phyloP scores from a whole-genome alignment of 2,797 vertebrate genomes.

The Channa striata region DNA sequence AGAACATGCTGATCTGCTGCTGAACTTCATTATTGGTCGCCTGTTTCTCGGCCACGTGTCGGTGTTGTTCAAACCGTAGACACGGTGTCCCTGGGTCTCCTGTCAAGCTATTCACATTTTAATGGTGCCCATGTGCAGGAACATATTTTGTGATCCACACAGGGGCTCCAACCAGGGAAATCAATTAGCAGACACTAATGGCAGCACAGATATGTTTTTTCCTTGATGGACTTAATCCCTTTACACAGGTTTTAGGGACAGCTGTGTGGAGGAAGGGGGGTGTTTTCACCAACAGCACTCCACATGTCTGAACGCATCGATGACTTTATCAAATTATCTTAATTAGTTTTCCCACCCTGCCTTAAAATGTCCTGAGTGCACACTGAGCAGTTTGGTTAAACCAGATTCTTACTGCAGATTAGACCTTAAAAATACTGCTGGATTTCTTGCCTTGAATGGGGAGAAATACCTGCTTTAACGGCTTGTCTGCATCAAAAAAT shows the following conservation, averaged over 20 bases:
- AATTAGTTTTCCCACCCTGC: background rate
- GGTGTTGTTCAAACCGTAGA: slow-evolving; percentile 36
- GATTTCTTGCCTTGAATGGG: too few species aligned
- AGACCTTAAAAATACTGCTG: slow-evolving; percentile 6
- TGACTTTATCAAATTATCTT: slow-evolving; percentile 42
- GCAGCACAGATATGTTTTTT: slow-evolving; percentile 23
- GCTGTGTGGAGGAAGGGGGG: background rate
- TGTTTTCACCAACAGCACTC: slow-evolving; percentile 15
- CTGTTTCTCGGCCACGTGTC: slow-evolving; percentile 61
- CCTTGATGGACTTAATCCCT: slow-evolving; percentile 61
- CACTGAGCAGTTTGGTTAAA: background rate
- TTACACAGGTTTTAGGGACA: slow-evolving; percentile 34
- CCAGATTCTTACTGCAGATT: background rate
- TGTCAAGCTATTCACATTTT: slow-evolving; percentile 14
- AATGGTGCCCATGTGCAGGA: slow-evolving; percentile 6
- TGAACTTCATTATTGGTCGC: slow-evolving; percentile 41
- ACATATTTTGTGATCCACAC: slow-evolving; percentile 12
- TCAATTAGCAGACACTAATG: slow-evolving; percentile 57
- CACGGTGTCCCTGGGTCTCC: slow-evolving; percentile 16
- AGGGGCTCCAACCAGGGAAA: slow-evolving; percentile 27
- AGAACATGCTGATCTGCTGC: slow-evolving; percentile 44
- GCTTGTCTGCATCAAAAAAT: too few species aligned
- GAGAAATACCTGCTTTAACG: background rate
- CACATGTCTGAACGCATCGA: slow-evolving; percentile 40
- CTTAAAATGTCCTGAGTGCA: background rate